Evolutionary conservation across 2,113 vertebrate genomes (phyloP).

Genomic region (Campylomormyrus tamandua): DNA sequence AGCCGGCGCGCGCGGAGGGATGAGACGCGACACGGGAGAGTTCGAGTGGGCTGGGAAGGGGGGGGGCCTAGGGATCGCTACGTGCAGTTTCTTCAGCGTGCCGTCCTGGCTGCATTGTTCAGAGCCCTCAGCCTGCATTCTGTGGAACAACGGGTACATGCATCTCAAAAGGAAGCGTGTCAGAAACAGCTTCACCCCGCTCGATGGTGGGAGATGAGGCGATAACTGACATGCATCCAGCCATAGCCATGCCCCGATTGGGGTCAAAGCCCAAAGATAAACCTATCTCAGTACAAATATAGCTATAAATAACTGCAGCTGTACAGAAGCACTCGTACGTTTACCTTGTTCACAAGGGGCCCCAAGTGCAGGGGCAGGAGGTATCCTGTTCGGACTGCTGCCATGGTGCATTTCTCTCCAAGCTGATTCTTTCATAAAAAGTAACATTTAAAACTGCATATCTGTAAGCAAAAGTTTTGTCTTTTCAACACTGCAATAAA

Average conservation of each 20-base stretch:
- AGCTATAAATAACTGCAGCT: slow-evolving; percentile 41
- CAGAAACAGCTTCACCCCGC: slow-evolving; percentile 29
- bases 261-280: slow-evolving; percentile 57
- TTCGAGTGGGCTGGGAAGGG: too few species aligned
- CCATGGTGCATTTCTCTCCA: background rate
- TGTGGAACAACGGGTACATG: slow-evolving; percentile 50
- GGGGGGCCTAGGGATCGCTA: slow-evolving; percentile 35
- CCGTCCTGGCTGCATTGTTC: slow-evolving; percentile 51
- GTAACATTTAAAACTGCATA: background rate
- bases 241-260: slow-evolving; percentile 42
- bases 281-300: slow-evolving; percentile 39
- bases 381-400: background rate
- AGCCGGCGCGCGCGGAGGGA: too few species aligned
- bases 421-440: background rate
- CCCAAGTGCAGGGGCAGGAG: background rate
- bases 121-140: slow-evolving; percentile 56
- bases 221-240: slow-evolving; percentile 55
- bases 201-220: slow-evolving; percentile 37
- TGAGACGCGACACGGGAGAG: too few species aligned
- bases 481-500: background rate
- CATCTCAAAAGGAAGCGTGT: slow-evolving; percentile 38
- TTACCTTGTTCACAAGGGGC: slow-evolving; percentile 32
- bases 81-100: slow-evolving; percentile 57
- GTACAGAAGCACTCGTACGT: slow-evolving; percentile 30
- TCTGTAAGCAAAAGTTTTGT: background rate